phyloP scores from a whole-genome alignment of 2,113 vertebrate species.

The Engraulis encrasicolus region DNA sequence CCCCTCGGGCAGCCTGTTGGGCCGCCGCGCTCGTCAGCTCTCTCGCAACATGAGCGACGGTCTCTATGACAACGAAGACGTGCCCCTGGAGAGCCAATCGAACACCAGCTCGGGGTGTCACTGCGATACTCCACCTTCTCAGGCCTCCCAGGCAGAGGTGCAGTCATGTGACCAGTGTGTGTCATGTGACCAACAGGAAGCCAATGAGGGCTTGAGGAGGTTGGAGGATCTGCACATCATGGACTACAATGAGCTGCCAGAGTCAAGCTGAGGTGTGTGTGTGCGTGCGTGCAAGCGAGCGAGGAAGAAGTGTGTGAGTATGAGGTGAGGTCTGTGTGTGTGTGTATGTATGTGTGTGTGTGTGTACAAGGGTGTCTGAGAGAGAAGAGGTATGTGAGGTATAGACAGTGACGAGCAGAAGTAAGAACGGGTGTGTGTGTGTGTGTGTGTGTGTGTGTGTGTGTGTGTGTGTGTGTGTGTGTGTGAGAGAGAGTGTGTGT shows the following conservation, averaged over 20 bases:
- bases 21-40: slow-evolving; percentile 86
- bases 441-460: too few relatives aligned
- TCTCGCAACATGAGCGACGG: slow-evolving; percentile 88
- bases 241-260: slow-evolving; percentile 87
- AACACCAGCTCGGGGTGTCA: not conserved
- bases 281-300: not conserved
- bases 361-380: not conserved
- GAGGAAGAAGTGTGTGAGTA: not conserved
- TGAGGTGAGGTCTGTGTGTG: not conserved
- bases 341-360: not conserved
- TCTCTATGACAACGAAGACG: slow-evolving; percentile 79
- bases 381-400: not conserved
- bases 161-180: slow-evolving; percentile 21
- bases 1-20: slow-evolving; percentile 87
- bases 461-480: not conserved
- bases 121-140: not conserved
- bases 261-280: not conserved
- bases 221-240: slow-evolving; percentile 88
- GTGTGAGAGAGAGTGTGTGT: not conserved
- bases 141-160: slow-evolving; percentile 33
- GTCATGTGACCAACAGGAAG: slow-evolving; percentile 36
- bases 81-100: slow-evolving; percentile 47
- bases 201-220: slow-evolving; percentile 43
- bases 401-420: not conserved
- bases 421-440: too few relatives aligned